phyloP scores from a whole-genome alignment of 2,888 invertebrate species.

The Microchrysa polita region DNA sequence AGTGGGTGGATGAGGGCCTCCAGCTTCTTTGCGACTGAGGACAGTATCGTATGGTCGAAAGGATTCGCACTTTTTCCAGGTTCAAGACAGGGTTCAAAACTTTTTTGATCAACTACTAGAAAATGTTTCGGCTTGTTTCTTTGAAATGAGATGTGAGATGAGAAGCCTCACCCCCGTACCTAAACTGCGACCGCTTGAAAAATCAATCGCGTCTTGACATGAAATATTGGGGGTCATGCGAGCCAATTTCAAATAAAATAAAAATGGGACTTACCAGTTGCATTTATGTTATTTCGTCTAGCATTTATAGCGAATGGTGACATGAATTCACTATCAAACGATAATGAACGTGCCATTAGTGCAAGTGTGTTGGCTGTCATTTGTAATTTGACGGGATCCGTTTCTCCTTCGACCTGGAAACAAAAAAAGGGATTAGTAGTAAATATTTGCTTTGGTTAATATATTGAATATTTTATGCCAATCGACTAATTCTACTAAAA shows the following conservation, averaged over 20 bases:
- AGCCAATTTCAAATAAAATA: too few species aligned
- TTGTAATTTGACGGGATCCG: slow-evolving; percentile 81
- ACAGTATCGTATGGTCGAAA: too few species aligned
- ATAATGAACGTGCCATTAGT: slow-evolving; percentile 92
- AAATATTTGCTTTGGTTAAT: not conserved
- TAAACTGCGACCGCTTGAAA: not conserved
- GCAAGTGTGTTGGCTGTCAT: slow-evolving; percentile 94
- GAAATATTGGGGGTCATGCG: not conserved
- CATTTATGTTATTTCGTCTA: slow-evolving; percentile 90
- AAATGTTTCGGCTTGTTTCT: not conserved
- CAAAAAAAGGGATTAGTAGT: slow-evolving; percentile 42
- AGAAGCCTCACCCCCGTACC: not conserved
- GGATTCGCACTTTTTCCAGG: too few species aligned
- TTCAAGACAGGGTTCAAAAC: too few species aligned
- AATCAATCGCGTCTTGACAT: too few species aligned
- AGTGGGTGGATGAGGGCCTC: too few species aligned
- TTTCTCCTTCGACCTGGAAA: slow-evolving; percentile 71
- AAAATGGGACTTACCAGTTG: slow-evolving; percentile 86
- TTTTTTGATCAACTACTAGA: too few species aligned
- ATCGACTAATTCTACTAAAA: too few species aligned
- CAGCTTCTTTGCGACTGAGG: too few species aligned
- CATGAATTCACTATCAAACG: slow-evolving; percentile 93
- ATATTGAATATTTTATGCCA: too few species aligned
- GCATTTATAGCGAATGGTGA: slow-evolving; percentile 96
- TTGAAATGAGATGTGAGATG: not conserved